phyloP scores from a whole-genome alignment of 2,888 invertebrate genomes.

The Artemia sinica region DNA sequence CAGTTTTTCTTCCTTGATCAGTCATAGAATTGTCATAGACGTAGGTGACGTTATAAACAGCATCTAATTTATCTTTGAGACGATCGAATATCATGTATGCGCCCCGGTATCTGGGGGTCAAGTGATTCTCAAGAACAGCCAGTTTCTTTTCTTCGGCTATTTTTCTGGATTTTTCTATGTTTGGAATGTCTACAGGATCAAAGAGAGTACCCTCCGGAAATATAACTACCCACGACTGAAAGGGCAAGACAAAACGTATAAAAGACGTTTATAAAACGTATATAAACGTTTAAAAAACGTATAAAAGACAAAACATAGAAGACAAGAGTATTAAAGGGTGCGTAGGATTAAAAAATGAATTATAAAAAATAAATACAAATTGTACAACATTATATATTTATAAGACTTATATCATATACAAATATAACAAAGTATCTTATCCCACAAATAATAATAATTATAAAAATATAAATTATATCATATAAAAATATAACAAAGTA shows the following conservation, averaged over 20 bases:
- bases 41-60: conserved; percentile 36
- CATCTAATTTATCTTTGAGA: conserved; percentile 32
- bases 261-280: too few species aligned
- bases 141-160: conserved; percentile 25
- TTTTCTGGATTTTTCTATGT: conserved; percentile 27
- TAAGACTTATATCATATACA: too few species aligned
- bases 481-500: too few species aligned
- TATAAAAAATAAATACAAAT: too few species aligned
- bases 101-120: conserved; percentile 33
- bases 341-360: too few species aligned
- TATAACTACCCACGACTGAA: conserved; percentile 36
- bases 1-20: conserved; percentile 21
- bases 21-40: conserved; percentile 30
- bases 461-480: too few species aligned
- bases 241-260: background rate
- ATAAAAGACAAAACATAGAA: too few species aligned
- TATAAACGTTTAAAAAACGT: too few species aligned
- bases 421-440: too few species aligned
- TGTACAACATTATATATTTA: too few species aligned
- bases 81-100: conserved; percentile 30
- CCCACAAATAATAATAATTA: too few species aligned
- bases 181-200: conserved; percentile 28
- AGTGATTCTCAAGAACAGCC: conserved; percentile 31
- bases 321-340: too few species aligned
- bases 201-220: conserved; percentile 38